Evolutionary conservation across 2,888 invertebrate species (phyloP).

Genomic region (Pardosa pseudoannulata): DNA sequence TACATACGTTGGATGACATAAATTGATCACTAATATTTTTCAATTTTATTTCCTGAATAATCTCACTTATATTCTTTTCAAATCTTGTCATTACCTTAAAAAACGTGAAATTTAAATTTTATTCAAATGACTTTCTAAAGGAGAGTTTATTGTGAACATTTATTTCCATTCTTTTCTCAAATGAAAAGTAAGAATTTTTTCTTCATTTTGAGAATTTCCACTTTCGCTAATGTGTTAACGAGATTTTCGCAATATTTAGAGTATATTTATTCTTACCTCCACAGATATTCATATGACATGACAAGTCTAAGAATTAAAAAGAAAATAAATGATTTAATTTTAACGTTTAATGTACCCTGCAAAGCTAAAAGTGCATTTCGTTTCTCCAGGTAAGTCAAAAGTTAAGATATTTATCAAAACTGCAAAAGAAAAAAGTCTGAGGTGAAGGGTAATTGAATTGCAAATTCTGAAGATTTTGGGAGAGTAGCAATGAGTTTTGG

Average conservation of each 20-base stretch:
- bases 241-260: not conserved
- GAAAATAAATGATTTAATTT: not conserved
- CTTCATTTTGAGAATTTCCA: too few relatives aligned
- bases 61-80: too few relatives aligned
- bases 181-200: too few relatives aligned
- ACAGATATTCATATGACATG: not conserved
- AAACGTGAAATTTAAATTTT: too few relatives aligned
- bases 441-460: not conserved
- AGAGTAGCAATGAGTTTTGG: not conserved
- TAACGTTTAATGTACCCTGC: not conserved
- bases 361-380: not conserved
- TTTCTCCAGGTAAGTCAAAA: not conserved
- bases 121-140: too few relatives aligned
- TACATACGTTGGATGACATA: too few relatives aligned
- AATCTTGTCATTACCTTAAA: too few relatives aligned
- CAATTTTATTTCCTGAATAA: too few relatives aligned
- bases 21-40: too few relatives aligned
- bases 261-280: not conserved
- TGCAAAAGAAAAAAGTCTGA: not conserved
- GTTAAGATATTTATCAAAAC: not conserved
- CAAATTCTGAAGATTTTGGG: not conserved
- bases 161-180: too few relatives aligned
- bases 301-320: not conserved
- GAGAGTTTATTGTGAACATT: too few relatives aligned
- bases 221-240: too few relatives aligned